These are phyloP conservation scores for Microcebus tavaratra DNA, from an alignment of 2,113 vertebrate species.

Conservation along the genomic window DNA sequence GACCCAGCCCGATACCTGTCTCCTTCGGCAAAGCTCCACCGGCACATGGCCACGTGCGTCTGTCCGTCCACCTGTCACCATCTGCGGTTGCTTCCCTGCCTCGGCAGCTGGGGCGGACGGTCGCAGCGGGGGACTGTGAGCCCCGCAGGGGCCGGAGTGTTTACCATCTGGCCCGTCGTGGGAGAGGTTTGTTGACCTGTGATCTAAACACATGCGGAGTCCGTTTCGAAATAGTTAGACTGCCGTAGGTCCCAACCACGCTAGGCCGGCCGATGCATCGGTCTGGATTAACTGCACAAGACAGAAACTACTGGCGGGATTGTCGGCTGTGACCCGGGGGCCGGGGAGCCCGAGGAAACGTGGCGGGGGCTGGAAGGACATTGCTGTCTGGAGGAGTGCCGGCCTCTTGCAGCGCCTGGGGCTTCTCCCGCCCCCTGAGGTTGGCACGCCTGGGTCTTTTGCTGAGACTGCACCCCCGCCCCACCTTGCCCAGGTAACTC, in stretches of 20 bases:
- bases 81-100: not conserved
- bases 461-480: fast-evolving
- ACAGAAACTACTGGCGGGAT: not conserved
- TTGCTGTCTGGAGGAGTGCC: not conserved
- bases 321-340: fast-evolving
- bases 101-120: fast-evolving
- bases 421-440: not conserved
- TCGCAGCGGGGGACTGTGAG: fast-evolving
- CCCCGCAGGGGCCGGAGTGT: not conserved
- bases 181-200: not conserved
- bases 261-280: fast-evolving
- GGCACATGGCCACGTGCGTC: fast-evolving
- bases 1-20: not conserved
- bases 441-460: too few relatives aligned
- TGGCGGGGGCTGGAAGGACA: fast-evolving
- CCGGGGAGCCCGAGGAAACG: not conserved
- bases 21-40: not conserved
- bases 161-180: fast-evolving
- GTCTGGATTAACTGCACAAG: not conserved
- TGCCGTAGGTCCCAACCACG: fast-evolving
- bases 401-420: fast-evolving
- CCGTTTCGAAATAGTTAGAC: not conserved
- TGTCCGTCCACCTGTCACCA: fast-evolving
- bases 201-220: not conserved
- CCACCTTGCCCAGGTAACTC: not conserved